Percentiles rank a stretch among this genome's conserved stretches.
phyloP scores from a whole-genome alignment of 2,888 invertebrate species.

The Deilephila elpenor region DNA sequence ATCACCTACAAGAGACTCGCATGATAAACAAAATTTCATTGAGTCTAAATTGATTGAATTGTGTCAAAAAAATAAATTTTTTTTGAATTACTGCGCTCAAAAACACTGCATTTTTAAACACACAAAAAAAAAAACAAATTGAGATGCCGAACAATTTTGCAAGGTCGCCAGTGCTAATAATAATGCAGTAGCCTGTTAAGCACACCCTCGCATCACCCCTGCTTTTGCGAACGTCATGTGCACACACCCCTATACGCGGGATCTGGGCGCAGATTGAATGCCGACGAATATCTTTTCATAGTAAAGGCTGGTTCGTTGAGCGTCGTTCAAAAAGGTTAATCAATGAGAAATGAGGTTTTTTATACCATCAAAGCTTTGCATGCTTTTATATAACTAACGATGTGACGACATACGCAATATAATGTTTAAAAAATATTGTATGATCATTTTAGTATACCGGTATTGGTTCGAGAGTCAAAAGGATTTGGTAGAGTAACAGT shows the following conservation, averaged over 20 bases:
- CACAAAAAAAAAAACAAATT: constrained; percentile 11
- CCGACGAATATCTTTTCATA: constrained; percentile 19
- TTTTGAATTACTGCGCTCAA: not conserved
- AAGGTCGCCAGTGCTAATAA: constrained; percentile 41
- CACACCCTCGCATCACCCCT: constrained; percentile 47
- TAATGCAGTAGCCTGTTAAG: constrained; percentile 36
- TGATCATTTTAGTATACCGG: too few relatives aligned
- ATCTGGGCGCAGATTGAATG: constrained; percentile 28
- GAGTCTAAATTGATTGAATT: too few relatives aligned
- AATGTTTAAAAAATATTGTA: too few relatives aligned
- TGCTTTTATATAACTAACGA: not conserved
- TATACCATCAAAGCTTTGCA: not conserved
- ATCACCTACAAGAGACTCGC: too few relatives aligned
- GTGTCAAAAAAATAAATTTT: too few relatives aligned
- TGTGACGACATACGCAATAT: too few relatives aligned
- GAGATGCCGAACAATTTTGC: constrained; percentile 30
- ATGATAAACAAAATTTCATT: too few relatives aligned
- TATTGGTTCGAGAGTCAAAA: too few relatives aligned
- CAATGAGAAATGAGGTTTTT: not conserved
- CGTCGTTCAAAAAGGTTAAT: not conserved
- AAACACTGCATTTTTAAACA: not conserved
- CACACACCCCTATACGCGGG: constrained; percentile 60
- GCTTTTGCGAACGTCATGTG: constrained; percentile 58
- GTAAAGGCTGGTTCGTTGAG: not conserved
- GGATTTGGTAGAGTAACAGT: too few relatives aligned